A percentile compares a stretch with the other conserved stretches of the same genome.
These are phyloP conservation scores for Brassicogethes aeneus DNA, from an alignment of 2,888 invertebrate species.

Conservation along the genomic window DNA sequence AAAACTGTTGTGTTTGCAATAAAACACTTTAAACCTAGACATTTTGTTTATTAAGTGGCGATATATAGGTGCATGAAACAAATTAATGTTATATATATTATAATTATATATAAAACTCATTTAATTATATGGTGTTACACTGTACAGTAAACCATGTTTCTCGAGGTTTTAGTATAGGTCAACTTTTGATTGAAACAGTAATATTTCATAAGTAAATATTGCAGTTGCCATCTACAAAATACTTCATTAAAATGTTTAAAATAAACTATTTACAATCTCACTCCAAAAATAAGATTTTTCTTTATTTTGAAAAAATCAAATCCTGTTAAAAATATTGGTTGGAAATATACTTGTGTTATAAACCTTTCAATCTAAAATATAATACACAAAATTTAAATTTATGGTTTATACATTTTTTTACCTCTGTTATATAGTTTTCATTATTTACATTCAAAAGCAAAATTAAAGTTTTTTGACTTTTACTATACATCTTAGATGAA, in stretches of 20 bases:
- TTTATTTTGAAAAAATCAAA: constrained; percentile 24
- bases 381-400: constrained; percentile 5
- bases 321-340: constrained; percentile 22
- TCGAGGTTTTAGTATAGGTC: background rate
- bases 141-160: no score
- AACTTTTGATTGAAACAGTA: constrained; percentile 13
- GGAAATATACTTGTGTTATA: constrained; percentile 20
- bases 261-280: constrained; percentile 14
- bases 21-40: no score
- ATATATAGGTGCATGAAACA: no score
- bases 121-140: no score
- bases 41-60: no score
- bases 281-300: constrained; percentile 24
- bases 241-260: constrained; percentile 1
- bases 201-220: constrained; percentile 18
- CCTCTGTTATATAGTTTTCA: background rate
- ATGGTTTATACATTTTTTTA: background rate
- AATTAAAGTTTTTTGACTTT: background rate
- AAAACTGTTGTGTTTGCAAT: no score
- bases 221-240: constrained; percentile 23
- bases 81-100: no score
- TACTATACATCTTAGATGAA: background rate
- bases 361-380: constrained; percentile 20
- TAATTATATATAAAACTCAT: no score
- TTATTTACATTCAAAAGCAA: background rate